Evolutionary conservation across 1,140 invertebrate genomes (phyloP).

Genomic region (Lasioglossum albipes): DNA sequence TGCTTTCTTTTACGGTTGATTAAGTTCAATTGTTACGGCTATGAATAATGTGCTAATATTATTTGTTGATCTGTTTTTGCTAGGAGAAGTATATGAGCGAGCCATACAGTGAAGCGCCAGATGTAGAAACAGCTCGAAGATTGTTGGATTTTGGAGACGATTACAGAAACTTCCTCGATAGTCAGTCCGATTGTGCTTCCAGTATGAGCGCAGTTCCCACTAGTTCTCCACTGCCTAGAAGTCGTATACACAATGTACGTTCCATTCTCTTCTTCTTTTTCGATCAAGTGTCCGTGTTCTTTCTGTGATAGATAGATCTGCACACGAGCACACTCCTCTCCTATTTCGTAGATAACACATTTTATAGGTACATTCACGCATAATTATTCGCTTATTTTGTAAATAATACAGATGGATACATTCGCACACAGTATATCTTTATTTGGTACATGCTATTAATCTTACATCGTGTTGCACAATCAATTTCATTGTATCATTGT

Average conservation of each 20-base stretch:
- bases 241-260: slow-evolving; percentile 75
- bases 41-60: neutral
- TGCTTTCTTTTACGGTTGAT: neutral
- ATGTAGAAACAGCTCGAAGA: slow-evolving; percentile 90
- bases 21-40: neutral
- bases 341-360: neutral
- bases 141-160: slow-evolving; percentile 94
- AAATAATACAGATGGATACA: neutral
- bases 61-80: slow-evolving; percentile 58
- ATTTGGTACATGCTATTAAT: neutral
- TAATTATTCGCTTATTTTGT: neutral
- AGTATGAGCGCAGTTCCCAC: slow-evolving; percentile 84
- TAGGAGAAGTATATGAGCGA: slow-evolving; percentile 95
- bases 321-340: neutral
- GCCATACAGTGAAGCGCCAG: slow-evolving; percentile 93
- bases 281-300: slow-evolving; percentile 72
- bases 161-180: slow-evolving; percentile 92
- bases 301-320: slow-evolving; percentile 52
- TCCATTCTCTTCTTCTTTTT: slow-evolving; percentile 67
- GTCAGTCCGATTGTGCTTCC: slow-evolving; percentile 90
- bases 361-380: neutral
- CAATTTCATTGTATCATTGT: neutral
- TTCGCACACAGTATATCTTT: neutral
- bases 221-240: slow-evolving; percentile 69
- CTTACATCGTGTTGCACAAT: neutral